A percentile compares a stretch with the other conserved stretches of the same genome.
Evolutionary conservation across 1,140 invertebrate genomes (phyloP).

Genomic region (Calephelis nemesis): DNA sequence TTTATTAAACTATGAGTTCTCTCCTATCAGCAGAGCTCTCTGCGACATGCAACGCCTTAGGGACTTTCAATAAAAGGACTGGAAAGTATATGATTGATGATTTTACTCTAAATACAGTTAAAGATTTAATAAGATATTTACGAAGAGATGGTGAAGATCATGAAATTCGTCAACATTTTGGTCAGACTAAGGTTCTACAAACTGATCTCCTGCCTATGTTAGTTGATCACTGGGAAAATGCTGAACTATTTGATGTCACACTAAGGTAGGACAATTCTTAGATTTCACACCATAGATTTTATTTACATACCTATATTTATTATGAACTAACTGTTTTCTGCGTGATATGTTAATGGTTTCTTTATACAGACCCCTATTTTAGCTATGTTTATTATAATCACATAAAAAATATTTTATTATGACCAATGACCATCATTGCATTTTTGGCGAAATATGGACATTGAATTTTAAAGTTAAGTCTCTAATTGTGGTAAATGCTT

Average conservation of each 20-base stretch:
- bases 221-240: constrained; percentile 86
- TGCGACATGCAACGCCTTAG: constrained; percentile 88
- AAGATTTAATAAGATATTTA: constrained; percentile 95
- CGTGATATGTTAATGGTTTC: no score
- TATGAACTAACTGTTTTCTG: no score
- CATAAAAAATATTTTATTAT: no score
- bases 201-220: constrained; percentile 94
- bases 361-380: no score
- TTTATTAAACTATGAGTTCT: constrained; percentile 71
- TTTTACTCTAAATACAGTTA: constrained; percentile 85
- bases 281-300: neutral
- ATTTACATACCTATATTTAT: no score
- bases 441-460: no score
- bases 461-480: no score
- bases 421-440: no score
- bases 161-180: constrained; percentile 92
- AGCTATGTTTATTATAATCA: no score
- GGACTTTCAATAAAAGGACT: constrained; percentile 82
- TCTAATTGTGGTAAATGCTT: no score
- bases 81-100: constrained; percentile 84
- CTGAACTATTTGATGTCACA: constrained; percentile 90
- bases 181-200: constrained; percentile 91
- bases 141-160: constrained; percentile 92
- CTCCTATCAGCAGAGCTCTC: constrained; percentile 84
- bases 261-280: constrained; percentile 79